phyloP scores from a whole-genome alignment of 2,113 vertebrate species.

The Passer montanus region DNA sequence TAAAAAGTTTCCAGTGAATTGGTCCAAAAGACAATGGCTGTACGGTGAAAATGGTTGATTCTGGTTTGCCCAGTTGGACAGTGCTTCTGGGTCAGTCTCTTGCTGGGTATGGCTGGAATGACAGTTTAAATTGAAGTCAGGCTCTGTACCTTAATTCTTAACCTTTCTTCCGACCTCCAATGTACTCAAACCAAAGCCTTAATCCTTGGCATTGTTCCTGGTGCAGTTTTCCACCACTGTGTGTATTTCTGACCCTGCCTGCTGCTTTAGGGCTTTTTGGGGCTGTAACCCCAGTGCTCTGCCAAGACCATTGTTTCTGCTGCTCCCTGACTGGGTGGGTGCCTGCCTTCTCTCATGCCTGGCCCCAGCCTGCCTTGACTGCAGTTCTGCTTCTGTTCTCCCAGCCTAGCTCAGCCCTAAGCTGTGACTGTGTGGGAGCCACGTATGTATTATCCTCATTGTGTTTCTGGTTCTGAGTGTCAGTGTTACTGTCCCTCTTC shows the following conservation, averaged over 20 bases:
- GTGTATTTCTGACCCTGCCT: not conserved
- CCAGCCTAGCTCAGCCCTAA: not conserved
- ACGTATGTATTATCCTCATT: accelerated
- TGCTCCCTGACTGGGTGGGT: not conserved
- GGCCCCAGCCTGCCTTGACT: not conserved
- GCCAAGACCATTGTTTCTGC: not conserved
- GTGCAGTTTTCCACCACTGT: not conserved
- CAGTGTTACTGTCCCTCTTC: not conserved
- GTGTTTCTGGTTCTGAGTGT: not conserved
- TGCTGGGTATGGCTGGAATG: not conserved
- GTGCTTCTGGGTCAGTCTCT: not conserved
- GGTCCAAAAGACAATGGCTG: not conserved
- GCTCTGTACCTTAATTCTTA: not conserved
- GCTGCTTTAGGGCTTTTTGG: not conserved
- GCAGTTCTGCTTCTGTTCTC: not conserved
- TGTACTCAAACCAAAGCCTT: not conserved
- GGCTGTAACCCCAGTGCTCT: not conserved
- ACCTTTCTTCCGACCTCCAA: not conserved
- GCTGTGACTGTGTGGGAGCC: not conserved
- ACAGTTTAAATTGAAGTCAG: not conserved
- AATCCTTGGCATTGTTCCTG: not conserved
- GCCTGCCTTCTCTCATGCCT: not conserved
- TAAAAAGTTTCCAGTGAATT: not conserved
- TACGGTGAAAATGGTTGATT: accelerated
- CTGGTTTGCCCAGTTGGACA: not conserved